These are phyloP conservation scores for Ictalurus punctatus DNA, from an alignment of 2,113 vertebrate genomes.

Conservation along the genomic window DNA sequence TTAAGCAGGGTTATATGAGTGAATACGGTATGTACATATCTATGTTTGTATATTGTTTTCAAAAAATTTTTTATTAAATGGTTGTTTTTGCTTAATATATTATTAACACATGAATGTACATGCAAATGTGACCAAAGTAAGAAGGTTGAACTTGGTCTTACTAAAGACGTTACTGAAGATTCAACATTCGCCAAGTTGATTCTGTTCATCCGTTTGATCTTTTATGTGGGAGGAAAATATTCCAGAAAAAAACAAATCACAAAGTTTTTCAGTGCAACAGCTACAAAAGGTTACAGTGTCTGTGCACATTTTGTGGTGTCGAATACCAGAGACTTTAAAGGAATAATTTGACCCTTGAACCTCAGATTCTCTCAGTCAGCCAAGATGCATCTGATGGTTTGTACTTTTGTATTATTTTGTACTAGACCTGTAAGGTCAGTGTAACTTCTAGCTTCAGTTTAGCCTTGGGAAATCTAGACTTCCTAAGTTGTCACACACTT, in stretches of 20 bases:
- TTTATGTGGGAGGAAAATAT: conserved; percentile 7
- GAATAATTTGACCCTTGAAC: no score
- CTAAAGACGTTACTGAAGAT: background rate
- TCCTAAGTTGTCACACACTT: background rate
- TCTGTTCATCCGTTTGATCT: background rate
- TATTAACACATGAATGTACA: conserved; percentile 9
- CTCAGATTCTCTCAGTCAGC: background rate
- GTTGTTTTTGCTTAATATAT: conserved; percentile 11
- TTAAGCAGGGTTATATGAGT: background rate
- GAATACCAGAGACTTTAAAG: background rate
- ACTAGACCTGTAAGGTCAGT: background rate
- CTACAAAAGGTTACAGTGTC: background rate
- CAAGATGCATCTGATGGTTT: background rate
- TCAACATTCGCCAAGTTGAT: background rate
- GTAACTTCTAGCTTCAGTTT: background rate
- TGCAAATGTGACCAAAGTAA: conserved; percentile 5
- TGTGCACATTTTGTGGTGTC: background rate
- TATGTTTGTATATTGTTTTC: background rate
- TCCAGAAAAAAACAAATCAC: background rate
- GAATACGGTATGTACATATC: conserved; percentile 13
- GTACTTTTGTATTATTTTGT: no score
- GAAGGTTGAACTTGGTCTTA: background rate
- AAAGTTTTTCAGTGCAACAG: background rate
- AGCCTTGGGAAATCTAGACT: background rate
- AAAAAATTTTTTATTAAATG: background rate